Evolutionary conservation across 35 echinoderm and acorn worm species (phyloP), one percentile per base, ranked within the genome.

Genomic region (Anneissia japonica): DNA sequence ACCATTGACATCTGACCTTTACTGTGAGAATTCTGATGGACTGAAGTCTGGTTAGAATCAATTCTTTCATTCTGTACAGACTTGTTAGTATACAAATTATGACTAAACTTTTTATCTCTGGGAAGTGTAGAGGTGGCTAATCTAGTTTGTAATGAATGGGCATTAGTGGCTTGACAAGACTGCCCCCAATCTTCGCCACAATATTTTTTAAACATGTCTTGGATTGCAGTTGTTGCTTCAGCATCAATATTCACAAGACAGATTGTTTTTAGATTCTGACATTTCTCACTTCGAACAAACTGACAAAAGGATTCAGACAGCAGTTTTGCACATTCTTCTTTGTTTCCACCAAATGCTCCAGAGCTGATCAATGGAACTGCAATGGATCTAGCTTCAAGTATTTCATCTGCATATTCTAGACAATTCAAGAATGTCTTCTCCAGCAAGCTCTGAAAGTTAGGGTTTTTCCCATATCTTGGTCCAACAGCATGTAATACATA

Each of bases 401-500:
- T 30, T 30, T 4, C 79, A 39, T 38, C 35, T 5, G 79, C 79
- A 81, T 39, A 81, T 39, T 81, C 13, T 39, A 81, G 38, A 12
- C 35, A 36, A 40, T 81, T 81, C 7, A 38, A 0, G 10, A 39
- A 36, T 6, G 79, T 81, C 34, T 64, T 64, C 21, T 40, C n/a
- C 23, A 81, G 26, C 0, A 6, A 19, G 28, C 31, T 0, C 16
- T 39, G 10, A 34, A 39, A 36, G 17, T 29, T 6, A 2, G 4
- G 5, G 26, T 30, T 39, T 30, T 7, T 37, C 0, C 37, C 37
- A 30, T 81, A 11, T 12, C 17, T 37, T 81, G 79, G 79, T 38
- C 79, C 79, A 11, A 81, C 79, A 38, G 38, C 79, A 81, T 81
- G 79, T 37, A 81, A 26, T 23, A 81, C 79, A 37, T 40, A 81